Percentiles rank a stretch among this genome's conserved stretches.
Conservation (phyloP, 2,113 vertebrate species). For the Zeus faber region DNA sequence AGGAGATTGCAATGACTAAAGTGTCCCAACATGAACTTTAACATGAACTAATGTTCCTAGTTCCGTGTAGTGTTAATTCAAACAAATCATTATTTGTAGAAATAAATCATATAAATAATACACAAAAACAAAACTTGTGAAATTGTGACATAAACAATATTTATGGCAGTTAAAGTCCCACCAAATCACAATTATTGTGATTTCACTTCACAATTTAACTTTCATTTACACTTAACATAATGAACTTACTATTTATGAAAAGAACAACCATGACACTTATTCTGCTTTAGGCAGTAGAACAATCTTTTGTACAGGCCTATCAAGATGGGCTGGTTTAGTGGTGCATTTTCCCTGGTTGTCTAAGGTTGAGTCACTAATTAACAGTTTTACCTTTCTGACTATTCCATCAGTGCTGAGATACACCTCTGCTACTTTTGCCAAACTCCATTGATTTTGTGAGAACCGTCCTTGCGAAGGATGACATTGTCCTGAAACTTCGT, state of each 20-base stretch:
- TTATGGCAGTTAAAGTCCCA: conserved; percentile 1
- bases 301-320: conserved; percentile 13
- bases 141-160: too few species aligned
- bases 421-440: conserved; percentile 19
- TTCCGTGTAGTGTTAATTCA: too few species aligned
- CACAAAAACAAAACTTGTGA: too few species aligned
- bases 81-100: too few species aligned
- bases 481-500: conserved; percentile 26
- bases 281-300: conserved; percentile 6
- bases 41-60: too few species aligned
- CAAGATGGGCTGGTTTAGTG: background rate
- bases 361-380: conserved; percentile 22
- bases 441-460: conserved; percentile 23
- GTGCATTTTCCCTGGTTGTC: conserved; percentile 4
- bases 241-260: background rate
- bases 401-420: conserved; percentile 16
- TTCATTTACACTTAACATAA: too few species aligned
- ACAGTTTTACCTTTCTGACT: conserved; percentile 25
- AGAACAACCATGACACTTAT: background rate
- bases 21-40: too few species aligned
- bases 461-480: conserved; percentile 12
- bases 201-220: background rate
- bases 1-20: too few species aligned
- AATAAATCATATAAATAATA: too few species aligned
- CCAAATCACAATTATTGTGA: conserved; percentile 4